A percentile compares a stretch with the other conserved stretches of the same genome.
Evolutionary conservation across 2,797 vertebrate genomes (phyloP).

Genomic region (Pantherophis alleghaniensis): DNA sequence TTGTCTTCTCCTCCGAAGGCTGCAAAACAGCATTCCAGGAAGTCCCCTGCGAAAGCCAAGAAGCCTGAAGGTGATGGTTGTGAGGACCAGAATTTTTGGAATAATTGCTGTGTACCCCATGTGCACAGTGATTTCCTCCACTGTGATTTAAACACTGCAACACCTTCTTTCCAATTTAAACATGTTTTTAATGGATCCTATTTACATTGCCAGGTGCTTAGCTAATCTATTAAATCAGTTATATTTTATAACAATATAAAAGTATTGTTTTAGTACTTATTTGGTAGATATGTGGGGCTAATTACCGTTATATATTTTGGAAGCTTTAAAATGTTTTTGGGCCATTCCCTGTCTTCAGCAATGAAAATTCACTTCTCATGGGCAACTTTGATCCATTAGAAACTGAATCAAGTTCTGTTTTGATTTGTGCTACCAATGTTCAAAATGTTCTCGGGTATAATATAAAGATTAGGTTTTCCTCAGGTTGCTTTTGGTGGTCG

Average conservation of each 20-base stretch:
- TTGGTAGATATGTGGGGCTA: neutral
- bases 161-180: neutral
- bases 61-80: constrained; percentile 57
- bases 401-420: neutral
- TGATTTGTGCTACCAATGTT: neutral
- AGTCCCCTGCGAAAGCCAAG: constrained; percentile 62
- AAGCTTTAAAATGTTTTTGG: neutral
- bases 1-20: constrained; percentile 64
- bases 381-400: neutral
- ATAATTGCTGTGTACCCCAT: neutral
- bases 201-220: neutral
- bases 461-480: neutral
- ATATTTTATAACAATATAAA: neutral
- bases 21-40: constrained; percentile 51
- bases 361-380: neutral
- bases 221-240: neutral
- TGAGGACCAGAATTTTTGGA: neutral
- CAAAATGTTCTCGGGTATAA: neutral
- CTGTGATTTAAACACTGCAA: neutral
- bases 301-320: neutral
- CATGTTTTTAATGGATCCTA: neutral
- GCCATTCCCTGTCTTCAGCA: neutral
- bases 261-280: neutral
- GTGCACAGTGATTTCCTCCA: neutral
- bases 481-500: neutral